Evolutionary conservation across 1,140 invertebrate species (phyloP).

Genomic region (Whitmania pigra): DNA sequence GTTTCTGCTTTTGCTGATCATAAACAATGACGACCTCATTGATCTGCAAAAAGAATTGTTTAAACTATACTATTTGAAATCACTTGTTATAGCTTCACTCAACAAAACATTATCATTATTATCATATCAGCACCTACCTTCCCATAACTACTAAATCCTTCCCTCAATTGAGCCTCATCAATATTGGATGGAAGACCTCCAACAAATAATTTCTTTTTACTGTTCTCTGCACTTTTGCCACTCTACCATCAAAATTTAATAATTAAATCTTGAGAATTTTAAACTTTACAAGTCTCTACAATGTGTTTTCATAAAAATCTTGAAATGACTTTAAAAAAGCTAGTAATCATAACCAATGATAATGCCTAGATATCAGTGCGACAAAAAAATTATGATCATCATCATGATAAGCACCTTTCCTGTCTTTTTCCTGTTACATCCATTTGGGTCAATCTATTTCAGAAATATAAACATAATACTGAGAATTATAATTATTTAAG

Average conservation of each 20-base stretch:
- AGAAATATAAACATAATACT: background rate
- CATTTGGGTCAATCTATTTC: slow-evolving; percentile 19
- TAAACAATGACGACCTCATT: slow-evolving; percentile 96
- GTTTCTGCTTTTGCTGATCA: slow-evolving; percentile 92
- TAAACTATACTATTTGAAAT: background rate
- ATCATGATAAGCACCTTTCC: slow-evolving; percentile 2
- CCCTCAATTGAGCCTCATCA: slow-evolving; percentile 78
- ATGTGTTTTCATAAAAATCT: background rate
- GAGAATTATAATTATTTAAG: too few species aligned
- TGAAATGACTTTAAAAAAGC: background rate
- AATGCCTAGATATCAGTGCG: too few species aligned
- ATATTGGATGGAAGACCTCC: slow-evolving; percentile 83
- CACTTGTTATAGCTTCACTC: too few species aligned
- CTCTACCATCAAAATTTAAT: slow-evolving; percentile 5
- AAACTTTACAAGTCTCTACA: background rate
- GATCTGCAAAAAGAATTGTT: slow-evolving; percentile 40
- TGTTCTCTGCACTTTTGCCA: slow-evolving; percentile 49
- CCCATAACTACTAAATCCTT: slow-evolving; percentile 78
- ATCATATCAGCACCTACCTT: slow-evolving; percentile 48
- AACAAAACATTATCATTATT: too few species aligned
- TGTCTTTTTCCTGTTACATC: slow-evolving; percentile 11
- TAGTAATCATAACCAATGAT: background rate
- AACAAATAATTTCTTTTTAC: slow-evolving; percentile 83
- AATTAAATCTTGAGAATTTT: background rate
- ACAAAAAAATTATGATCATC: too few species aligned